A percentile compares a stretch with the other conserved stretches of the same genome.
phyloP scores from a whole-genome alignment of 1,140 invertebrate genomes.

The Anadara kagoshimensis region DNA sequence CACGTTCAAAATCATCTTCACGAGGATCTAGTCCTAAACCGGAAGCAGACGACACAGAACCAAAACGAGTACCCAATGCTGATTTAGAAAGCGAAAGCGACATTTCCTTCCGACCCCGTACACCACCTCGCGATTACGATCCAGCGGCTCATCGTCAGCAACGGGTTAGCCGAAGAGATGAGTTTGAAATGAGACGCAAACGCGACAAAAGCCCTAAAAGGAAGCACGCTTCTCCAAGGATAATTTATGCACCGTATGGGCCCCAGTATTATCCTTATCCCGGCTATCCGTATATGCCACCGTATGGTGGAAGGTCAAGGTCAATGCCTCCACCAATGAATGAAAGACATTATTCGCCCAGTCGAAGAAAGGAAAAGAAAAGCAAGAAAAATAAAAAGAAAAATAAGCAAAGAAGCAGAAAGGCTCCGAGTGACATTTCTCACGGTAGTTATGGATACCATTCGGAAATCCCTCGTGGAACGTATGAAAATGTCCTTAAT shows the following conservation, averaged over 20 bases:
- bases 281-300: constrained; percentile 32
- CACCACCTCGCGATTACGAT: constrained; percentile 65
- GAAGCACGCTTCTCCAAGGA: neutral
- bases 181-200: constrained; percentile 49
- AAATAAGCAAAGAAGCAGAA: constrained; percentile 53
- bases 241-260: constrained; percentile 31
- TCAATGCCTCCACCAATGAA: constrained; percentile 54
- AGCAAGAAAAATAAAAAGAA: constrained; percentile 46
- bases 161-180: constrained; percentile 58
- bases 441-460: constrained; percentile 56
- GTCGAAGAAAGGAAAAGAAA: constrained; percentile 29
- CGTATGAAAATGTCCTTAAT: neutral
- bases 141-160: constrained; percentile 14
- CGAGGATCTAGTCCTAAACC: constrained; percentile 36
- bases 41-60: constrained; percentile 34
- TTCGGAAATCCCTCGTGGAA: constrained; percentile 53
- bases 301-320: constrained; percentile 37
- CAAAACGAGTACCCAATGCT: constrained; percentile 36
- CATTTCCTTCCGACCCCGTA: constrained; percentile 53
- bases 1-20: constrained; percentile 7
- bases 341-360: constrained; percentile 29
- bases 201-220: constrained; percentile 9
- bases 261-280: constrained; percentile 26
- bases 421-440: constrained; percentile 44
- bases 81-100: constrained; percentile 47